A percentile compares a stretch with the other conserved stretches of the same genome.
Evolutionary conservation across 2,113 vertebrate species (phyloP).

Genomic region (Machaerirhynchus nigripectus): DNA sequence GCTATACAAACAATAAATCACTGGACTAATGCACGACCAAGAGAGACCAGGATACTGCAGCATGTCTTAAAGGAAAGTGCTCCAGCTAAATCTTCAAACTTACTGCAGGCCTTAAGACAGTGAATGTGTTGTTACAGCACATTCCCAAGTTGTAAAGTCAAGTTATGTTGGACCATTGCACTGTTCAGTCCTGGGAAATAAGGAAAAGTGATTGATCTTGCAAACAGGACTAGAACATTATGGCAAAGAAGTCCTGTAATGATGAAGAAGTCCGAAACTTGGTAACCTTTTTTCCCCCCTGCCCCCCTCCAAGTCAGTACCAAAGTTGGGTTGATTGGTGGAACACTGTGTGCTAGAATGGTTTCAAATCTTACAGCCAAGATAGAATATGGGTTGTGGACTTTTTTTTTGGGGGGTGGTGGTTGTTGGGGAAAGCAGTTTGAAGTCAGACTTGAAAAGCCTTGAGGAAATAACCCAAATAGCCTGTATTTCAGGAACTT

Average conservation of each 20-base stretch:
- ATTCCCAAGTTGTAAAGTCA: neutral
- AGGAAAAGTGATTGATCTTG: neutral
- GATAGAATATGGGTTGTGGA: neutral
- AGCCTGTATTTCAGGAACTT: neutral
- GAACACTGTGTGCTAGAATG: neutral
- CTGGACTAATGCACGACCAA: neutral
- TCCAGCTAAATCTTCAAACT: neutral
- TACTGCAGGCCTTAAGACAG: neutral
- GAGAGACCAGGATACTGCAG: neutral
- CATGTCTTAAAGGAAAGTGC: rapidly evolving
- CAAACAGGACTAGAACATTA: neutral
- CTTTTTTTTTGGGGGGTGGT: rapidly evolving
- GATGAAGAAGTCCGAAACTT: neutral
- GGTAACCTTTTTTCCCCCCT: neutral
- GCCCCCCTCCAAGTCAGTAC: neutral
- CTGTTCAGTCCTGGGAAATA: neutral
- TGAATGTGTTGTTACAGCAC: neutral
- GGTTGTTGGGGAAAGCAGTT: neutral
- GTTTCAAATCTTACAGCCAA: neutral
- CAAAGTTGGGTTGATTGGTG: neutral
- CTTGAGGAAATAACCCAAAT: neutral
- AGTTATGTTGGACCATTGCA: neutral
- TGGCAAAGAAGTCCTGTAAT: neutral
- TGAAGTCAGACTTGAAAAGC: neutral
- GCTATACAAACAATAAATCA: neutral